Evolutionary conservation across 1,140 invertebrate species (phyloP), one percentile per base, ranked within the genome.

Genomic region (Cydia strobilella): DNA sequence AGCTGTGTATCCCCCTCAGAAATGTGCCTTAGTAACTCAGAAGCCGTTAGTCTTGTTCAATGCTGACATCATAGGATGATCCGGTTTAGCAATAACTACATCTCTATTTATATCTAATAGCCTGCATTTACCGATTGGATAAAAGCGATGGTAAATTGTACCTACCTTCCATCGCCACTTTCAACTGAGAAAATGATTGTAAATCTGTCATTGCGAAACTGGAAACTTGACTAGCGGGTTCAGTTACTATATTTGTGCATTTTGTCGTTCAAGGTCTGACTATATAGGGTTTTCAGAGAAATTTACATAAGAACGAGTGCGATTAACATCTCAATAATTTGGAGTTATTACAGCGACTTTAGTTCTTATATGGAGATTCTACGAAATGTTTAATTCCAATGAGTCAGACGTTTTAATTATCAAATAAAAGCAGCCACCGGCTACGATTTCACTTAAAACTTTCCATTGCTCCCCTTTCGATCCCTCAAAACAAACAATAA

Each of bases 51-150:
- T 69, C 65, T 69, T 39, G 27, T 27, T 69, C 31, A 35, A 39
- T 35, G 65, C 65, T 69, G 65, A 69, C 65, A 69, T 69, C 65
- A 69, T 69, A 69, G 35, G 31, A 39, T 39, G 25, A 35, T 69
- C 65, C 65, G 31, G 65, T 69, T 69, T 42, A 69, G 63, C 63
- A 66, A 66, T 66, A 31, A 25, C 15, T 31, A 6, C 63, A 35
- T 66, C 63, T 66, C 63, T 66, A 66, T 31, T 66, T 69, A 69
- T 69, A 39, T 35, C 6, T 69, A 35, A 69, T 69, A 69, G 65
- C 65, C 15, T 10, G 15, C 15, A 42, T 39, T 18, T 69, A 35
- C 31, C 20, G 15, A 66, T n/a, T 31, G n/a, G 18, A 69, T 18
- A 18, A 69, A 69, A 69, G 31, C 23, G 9, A 69, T 35, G 65